A percentile compares a stretch with the other conserved stretches of the same genome.
These are phyloP conservation scores for Apomyelois bistriatella DNA, from an alignment of 2,888 invertebrate genomes.

Conservation along the genomic window DNA sequence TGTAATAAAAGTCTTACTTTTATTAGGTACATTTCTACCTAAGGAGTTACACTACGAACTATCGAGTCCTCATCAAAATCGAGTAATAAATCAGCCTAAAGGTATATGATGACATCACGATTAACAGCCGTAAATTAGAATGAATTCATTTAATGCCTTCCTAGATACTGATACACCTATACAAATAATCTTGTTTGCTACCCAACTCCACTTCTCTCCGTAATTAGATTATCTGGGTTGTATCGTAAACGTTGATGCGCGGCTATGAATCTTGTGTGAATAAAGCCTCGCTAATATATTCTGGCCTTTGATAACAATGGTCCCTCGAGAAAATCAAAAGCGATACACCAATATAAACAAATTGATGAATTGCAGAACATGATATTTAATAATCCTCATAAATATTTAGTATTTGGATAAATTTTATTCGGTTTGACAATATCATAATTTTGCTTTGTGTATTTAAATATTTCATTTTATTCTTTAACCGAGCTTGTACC, in stretches of 20 bases:
- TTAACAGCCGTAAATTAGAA: no score
- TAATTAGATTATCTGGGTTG: slow-evolving; percentile 25
- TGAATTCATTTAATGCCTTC: neutral
- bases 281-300: slow-evolving; percentile 21
- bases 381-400: no score
- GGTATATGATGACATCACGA: no score
- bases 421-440: no score
- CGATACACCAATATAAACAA: slow-evolving; percentile 21
- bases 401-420: no score
- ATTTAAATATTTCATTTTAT: no score
- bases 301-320: slow-evolving; percentile 22
- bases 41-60: no score
- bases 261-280: slow-evolving; percentile 24
- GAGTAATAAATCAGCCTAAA: no score
- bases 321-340: slow-evolving; percentile 23
- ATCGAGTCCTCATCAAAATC: no score
- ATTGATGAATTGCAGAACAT: slow-evolving; percentile 14
- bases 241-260: slow-evolving; percentile 24
- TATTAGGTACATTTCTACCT: no score
- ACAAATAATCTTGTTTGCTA: neutral
- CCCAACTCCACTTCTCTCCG: slow-evolving; percentile 1
- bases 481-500: no score
- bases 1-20: neutral
- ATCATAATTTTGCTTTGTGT: no score
- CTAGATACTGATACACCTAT: neutral